A percentile compares a stretch with the other conserved stretches of the same genome.
Evolutionary conservation across 2,113 vertebrate species (phyloP).

Genomic region (Sinocyclocheilus maitianheensis): DNA sequence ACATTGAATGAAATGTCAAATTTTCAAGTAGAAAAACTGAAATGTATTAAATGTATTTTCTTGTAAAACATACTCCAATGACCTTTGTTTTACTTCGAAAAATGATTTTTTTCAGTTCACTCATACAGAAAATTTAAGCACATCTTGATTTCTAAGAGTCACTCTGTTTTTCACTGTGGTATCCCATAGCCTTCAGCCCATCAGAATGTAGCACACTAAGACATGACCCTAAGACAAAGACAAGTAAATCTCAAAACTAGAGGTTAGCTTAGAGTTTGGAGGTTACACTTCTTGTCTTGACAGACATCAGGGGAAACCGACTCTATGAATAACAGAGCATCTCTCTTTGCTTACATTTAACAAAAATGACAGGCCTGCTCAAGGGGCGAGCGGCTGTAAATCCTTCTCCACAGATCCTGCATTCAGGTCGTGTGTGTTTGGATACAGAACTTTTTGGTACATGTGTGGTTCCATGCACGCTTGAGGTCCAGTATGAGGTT

Average conservation of each 20-base stretch:
- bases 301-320: conserved; percentile 21
- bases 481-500: not conserved
- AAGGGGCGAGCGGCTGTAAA: not conserved
- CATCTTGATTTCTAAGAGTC: not conserved
- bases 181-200: not conserved
- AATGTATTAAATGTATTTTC: no score
- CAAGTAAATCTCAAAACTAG: conserved; percentile 9
- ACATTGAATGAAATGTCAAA: no score
- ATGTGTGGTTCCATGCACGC: not conserved
- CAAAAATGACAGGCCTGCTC: conserved; percentile 12
- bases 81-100: no score
- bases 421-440: conserved; percentile 1
- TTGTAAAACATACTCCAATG: no score
- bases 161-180: not conserved
- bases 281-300: not conserved
- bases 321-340: conserved; percentile 8
- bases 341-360: conserved; percentile 12
- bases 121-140: not conserved
- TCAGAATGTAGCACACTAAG: conserved; percentile 10
- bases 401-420: conserved; percentile 23
- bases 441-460: not conserved
- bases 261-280: not conserved
- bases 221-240: conserved; percentile 7
- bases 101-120: not conserved
- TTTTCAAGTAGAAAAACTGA: no score